These are phyloP conservation scores for Limnephilus marmoratus DNA, from an alignment of 2,888 invertebrate species.

Conservation along the genomic window DNA sequence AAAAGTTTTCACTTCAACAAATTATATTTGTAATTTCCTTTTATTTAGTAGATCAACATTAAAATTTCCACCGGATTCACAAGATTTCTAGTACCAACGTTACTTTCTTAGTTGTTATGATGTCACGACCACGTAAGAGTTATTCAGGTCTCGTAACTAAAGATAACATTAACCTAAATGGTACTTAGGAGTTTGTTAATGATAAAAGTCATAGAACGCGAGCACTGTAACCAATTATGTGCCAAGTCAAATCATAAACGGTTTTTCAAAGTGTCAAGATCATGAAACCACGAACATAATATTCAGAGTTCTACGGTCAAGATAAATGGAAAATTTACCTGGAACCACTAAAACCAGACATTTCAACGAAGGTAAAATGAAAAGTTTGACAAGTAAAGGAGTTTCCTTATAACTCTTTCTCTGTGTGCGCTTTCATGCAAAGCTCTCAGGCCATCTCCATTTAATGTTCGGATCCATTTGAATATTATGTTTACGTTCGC, in stretches of 20 bases:
- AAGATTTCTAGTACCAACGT: too few relatives aligned
- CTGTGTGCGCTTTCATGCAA: constrained; percentile 13
- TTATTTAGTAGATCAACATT: too few relatives aligned
- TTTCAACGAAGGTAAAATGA: background rate
- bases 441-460: constrained; percentile 19
- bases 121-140: background rate
- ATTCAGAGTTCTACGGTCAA: background rate
- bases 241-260: background rate
- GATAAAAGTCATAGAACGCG: background rate
- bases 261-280: background rate
- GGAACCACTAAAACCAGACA: background rate
- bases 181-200: background rate
- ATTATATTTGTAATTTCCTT: too few relatives aligned
- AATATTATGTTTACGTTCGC: constrained; percentile 24
- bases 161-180: background rate
- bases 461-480: background rate
- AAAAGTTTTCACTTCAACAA: too few relatives aligned
- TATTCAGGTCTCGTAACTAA: background rate
- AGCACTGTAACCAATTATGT: background rate
- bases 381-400: constrained; percentile 4
- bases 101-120: too few relatives aligned
- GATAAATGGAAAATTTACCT: background rate
- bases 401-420: constrained; percentile 16
- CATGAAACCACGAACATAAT: background rate
- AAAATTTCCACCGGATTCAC: too few relatives aligned